Evolutionary conservation across 2,797 vertebrate genomes (phyloP).

Genomic region (Pangasius sanitwongsei): DNA sequence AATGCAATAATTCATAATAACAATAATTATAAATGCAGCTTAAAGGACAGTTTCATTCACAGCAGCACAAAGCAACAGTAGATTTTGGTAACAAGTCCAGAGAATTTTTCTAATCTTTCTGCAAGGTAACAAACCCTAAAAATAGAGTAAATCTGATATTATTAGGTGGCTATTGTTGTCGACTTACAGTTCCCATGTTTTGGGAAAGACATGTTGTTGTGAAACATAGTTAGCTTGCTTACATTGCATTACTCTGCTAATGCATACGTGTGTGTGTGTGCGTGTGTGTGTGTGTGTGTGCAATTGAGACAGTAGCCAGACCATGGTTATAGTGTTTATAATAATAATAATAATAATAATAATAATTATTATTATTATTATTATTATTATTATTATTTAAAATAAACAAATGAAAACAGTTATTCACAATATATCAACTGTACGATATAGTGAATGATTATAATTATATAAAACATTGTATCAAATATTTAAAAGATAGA

Average conservation of each 20-base stretch:
- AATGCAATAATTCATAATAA: background rate
- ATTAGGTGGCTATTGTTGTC: background rate
- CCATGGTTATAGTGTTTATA: background rate
- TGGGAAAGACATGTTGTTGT: background rate
- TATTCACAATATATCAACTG: background rate
- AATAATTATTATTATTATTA: no score
- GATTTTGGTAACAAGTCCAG: background rate
- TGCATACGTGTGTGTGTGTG: background rate
- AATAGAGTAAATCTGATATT: background rate
- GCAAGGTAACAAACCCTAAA: background rate
- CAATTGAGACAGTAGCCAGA: background rate
- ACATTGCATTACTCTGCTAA: no score
- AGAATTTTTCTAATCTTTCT: background rate
- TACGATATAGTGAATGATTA: no score
- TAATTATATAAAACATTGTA: no score
- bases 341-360: no score
- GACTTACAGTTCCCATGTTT: background rate
- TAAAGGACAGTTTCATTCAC: background rate
- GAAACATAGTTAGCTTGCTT: background rate
- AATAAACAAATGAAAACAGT: background rate
- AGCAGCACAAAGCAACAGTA: background rate
- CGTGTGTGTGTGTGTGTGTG: background rate
- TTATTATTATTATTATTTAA: background rate
- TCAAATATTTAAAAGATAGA: no score
- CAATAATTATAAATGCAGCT: background rate